Conservation (phyloP, 2,113 vertebrate genomes). For the Pterocles burchelli region DNA sequence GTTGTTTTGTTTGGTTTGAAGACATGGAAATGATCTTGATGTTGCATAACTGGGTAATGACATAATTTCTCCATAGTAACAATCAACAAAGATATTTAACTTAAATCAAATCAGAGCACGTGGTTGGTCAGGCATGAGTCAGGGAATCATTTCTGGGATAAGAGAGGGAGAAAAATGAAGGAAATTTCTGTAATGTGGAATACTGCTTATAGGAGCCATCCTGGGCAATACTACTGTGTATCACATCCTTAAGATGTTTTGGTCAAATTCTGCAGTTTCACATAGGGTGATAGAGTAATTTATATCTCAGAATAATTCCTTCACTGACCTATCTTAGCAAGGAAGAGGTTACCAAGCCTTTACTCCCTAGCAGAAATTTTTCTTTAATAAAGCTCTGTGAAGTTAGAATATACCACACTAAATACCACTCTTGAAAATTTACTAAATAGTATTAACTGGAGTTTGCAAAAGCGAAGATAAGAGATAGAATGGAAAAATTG, state of each 20-base stretch:
- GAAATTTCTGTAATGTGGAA: not conserved
- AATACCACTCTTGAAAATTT: not conserved
- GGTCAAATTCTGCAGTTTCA: not conserved
- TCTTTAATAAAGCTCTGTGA: not conserved
- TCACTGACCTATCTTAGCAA: not conserved
- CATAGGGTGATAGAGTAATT: not conserved
- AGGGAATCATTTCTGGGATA: not conserved
- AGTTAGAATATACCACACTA: not conserved
- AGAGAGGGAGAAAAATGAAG: not conserved
- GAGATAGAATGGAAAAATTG: not conserved
- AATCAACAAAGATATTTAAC: not conserved
- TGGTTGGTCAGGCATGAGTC: not conserved
- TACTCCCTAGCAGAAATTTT: not conserved
- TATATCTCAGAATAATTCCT: not conserved
- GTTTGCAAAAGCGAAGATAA: not conserved
- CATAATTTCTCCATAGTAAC: not conserved
- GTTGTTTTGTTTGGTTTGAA: not conserved
- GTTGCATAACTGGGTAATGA: not conserved
- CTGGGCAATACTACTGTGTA: not conserved
- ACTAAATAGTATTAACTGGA: not conserved
- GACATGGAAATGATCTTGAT: not conserved
- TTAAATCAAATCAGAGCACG: not conserved
- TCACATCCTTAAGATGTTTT: not conserved
- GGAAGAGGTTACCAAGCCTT: not conserved
- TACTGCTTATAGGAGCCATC: not conserved